Base-by-base conservation (phyloP, 2,888 invertebrate genomes). In the Gisinianus flammeolus region DNA sequence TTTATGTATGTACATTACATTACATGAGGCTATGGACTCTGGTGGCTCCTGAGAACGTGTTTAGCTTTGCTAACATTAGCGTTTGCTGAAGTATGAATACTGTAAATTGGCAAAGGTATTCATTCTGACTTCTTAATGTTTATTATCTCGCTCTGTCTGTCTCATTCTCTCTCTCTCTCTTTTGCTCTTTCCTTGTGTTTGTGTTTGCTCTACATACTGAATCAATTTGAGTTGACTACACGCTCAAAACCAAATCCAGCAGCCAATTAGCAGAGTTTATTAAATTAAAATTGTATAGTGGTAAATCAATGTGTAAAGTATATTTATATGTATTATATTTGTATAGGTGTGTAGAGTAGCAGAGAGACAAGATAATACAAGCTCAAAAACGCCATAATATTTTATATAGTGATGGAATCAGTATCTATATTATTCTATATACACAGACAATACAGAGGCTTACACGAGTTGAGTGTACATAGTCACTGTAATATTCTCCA, bases 81-180 rank as follows among this genome's bases (percentile, higher is more conserved):
- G n/a, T 52, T 28, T 54, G 28, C 72, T 28, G 16, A 62, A 72
- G 54, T 62, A 73, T 33, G 71, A 73, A 33, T 72, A 62, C 62
- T 22, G 12, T 62, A 58, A 71, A 71, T 73, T 73, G 62, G 73
- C 73, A 62, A 22, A 44, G 31, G 62, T 73, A 73, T 33, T 28
- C 33, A 64, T 10, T 62, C 73, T 73, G 73, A 73, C 73, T 73
- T 26, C 62, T 73, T 73, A 35, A 62, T 73, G 73, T 73, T 73
- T 73, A 62, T 68, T 35, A 28, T 26, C 64, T 8, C 64, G 26
- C 28, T 44, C 19, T 44, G 16, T 6, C 3, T 44, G 16, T 44
- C 44, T 44, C 2, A 16, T 19, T 44, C 2, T 44, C 44, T 12
- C 12, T 35, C 6, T 35, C 12, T 44, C 44, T 44, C 44, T 8